Conservation (phyloP, 2,888 invertebrate genomes). For the Apamea sordens region DNA sequence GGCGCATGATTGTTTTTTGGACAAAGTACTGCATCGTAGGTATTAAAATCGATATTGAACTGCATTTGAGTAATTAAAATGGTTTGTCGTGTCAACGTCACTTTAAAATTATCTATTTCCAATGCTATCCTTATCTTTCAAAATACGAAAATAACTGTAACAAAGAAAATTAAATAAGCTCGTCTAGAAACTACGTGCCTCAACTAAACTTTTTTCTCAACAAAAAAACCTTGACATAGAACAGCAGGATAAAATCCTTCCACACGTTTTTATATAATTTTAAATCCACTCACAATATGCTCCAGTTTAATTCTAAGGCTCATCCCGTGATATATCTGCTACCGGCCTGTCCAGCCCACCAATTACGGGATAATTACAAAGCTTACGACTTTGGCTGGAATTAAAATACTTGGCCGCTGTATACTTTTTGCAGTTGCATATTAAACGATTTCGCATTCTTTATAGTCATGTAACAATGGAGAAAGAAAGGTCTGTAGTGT, state of each 20-base stretch:
- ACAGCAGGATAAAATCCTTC: background rate
- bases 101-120: background rate
- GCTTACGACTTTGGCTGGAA: constrained; percentile 71
- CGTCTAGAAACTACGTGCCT: background rate
- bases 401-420: constrained; percentile 68
- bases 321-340: constrained; percentile 86
- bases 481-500: constrained; percentile 22
- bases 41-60: background rate
- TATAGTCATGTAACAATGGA: constrained; percentile 39
- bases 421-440: constrained; percentile 63
- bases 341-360: constrained; percentile 81
- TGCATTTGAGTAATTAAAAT: background rate
- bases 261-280: constrained; percentile 10
- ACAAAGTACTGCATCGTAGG: background rate
- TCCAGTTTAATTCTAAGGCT: constrained; percentile 69
- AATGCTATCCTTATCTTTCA: background rate
- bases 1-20: no score
- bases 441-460: constrained; percentile 63
- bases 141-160: background rate
- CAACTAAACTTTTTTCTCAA: no score
- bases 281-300: constrained; percentile 24
- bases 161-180: background rate
- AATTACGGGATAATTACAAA: constrained; percentile 88
- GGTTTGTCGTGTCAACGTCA: background rate
- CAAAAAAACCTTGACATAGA: background rate